Percentiles rank a stretch among this genome's conserved stretches.
phyloP scores from a whole-genome alignment of 2,888 invertebrate genomes.

The Nomada goodeniana region DNA sequence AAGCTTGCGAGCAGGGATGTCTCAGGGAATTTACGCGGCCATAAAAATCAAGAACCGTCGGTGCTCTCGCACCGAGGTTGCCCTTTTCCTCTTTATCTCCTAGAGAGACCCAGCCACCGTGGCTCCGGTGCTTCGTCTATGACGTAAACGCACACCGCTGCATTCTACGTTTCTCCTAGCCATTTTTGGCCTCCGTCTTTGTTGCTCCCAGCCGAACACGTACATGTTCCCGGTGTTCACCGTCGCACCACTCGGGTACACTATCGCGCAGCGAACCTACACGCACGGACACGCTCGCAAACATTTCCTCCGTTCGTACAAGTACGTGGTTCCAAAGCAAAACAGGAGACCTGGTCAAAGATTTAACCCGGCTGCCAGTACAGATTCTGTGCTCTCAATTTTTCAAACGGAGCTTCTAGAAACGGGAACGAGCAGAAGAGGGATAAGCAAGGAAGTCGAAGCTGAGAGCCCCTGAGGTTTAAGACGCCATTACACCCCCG shows the following conservation, averaged over 20 bases:
- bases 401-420: conserved; percentile 49
- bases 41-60: conserved; percentile 84
- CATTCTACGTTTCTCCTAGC: conserved; percentile 32
- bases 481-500: conserved; percentile 84
- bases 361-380: conserved; percentile 62
- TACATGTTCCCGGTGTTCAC: not conserved
- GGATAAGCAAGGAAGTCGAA: conserved; percentile 35
- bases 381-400: conserved; percentile 72
- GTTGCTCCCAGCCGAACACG: not conserved
- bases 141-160: conserved; percentile 55
- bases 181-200: not conserved
- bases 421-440: conserved; percentile 12
- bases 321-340: conserved; percentile 64
- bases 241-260: not conserved
- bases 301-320: conserved; percentile 69
- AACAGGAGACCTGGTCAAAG: conserved; percentile 64
- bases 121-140: conserved; percentile 46
- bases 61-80: conserved; percentile 74
- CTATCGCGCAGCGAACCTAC: not conserved
- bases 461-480: conserved; percentile 82
- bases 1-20: conserved; percentile 54
- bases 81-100: conserved; percentile 70
- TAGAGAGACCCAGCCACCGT: conserved; percentile 50
- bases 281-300: not conserved
- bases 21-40: conserved; percentile 83